These are phyloP conservation scores for Ophioninae sp. DNA, from an alignment of 2,888 invertebrate genomes.

Conservation along the genomic window DNA sequence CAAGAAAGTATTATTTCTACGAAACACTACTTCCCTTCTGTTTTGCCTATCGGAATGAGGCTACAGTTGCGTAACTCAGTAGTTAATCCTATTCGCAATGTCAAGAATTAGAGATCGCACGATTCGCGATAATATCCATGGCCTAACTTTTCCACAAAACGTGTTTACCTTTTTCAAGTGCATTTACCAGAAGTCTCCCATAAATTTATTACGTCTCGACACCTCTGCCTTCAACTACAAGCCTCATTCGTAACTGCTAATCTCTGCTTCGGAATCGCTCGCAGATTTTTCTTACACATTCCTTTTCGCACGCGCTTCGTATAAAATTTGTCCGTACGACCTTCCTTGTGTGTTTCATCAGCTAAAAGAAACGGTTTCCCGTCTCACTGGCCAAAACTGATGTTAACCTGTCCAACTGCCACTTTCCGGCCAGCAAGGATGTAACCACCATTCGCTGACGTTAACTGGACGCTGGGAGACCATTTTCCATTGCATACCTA, in stretches of 20 bases:
- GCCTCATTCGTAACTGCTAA: constrained; percentile 35
- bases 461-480: constrained; percentile 21
- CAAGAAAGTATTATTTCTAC: not conserved
- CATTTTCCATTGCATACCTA: constrained; percentile 48
- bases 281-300: constrained; percentile 76
- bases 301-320: constrained; percentile 60
- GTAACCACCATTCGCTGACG: constrained; percentile 46
- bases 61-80: not conserved
- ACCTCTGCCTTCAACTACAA: constrained; percentile 17
- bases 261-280: constrained; percentile 60
- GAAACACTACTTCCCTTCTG: not conserved
- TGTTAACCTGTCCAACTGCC: constrained; percentile 35
- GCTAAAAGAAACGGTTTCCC: constrained; percentile 25
- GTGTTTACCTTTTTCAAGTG: not conserved
- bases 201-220: constrained; percentile 10
- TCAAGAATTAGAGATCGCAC: not conserved
- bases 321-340: constrained; percentile 53
- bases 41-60: not conserved
- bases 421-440: constrained; percentile 35
- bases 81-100: not conserved
- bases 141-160: not conserved
- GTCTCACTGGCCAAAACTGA: constrained; percentile 1
- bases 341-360: constrained; percentile 31
- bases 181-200: constrained; percentile 8
- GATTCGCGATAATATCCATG: not conserved